Evolutionary conservation across 2,113 vertebrate species (phyloP).

Genomic region (Perca flavescens): DNA sequence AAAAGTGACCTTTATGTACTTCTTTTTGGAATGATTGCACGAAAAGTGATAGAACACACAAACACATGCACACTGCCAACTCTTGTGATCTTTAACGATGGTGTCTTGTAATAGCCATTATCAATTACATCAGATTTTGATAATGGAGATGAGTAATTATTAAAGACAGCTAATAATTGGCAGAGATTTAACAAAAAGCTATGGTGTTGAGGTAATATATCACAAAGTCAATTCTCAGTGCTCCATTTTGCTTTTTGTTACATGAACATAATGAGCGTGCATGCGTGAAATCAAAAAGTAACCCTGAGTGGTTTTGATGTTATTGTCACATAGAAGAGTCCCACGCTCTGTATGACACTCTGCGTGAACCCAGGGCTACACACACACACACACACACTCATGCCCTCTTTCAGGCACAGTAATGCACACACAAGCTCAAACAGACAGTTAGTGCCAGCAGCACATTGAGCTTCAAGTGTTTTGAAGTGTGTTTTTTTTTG

Average conservation of each 20-base stretch:
- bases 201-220: slow-evolving; percentile 7
- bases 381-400: slow-evolving; percentile 26
- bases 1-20: not conserved
- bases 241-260: slow-evolving; percentile 14
- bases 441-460: slow-evolving; percentile 47
- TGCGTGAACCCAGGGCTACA: slow-evolving; percentile 50
- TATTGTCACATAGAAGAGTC: slow-evolving; percentile 67
- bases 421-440: slow-evolving; percentile 39
- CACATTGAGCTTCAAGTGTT: slow-evolving; percentile 39
- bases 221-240: not conserved
- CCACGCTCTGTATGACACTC: slow-evolving; percentile 71
- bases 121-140: not conserved
- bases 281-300: slow-evolving; percentile 56
- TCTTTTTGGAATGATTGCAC: not conserved
- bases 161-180: slow-evolving; percentile 7
- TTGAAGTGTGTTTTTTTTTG: slow-evolving; percentile 64
- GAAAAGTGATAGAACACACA: not conserved
- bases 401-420: not conserved
- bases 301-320: slow-evolving; percentile 58
- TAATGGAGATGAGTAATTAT: not conserved
- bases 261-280: slow-evolving; percentile 15
- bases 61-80: not conserved
- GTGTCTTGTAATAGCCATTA: not conserved
- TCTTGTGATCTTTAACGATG: rapidly evolving
- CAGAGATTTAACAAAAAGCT: not conserved